Evolutionary conservation across 2,888 invertebrate genomes (phyloP).

Genomic region (Gari tellinella): DNA sequence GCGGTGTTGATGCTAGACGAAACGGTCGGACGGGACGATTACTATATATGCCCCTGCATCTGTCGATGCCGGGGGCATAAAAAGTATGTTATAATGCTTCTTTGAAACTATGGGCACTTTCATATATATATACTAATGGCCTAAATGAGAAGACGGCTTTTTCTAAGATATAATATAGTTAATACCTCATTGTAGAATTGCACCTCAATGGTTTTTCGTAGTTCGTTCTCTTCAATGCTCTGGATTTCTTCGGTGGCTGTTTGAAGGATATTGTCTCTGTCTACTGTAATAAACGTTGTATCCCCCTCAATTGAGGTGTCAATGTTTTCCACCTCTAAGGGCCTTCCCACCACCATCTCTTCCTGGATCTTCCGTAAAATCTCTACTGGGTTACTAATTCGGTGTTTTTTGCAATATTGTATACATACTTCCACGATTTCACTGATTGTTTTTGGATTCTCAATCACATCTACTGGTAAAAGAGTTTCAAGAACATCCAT

Average conservation of each 20-base stretch:
- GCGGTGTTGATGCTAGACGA: no score
- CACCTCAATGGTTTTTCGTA: slow-evolving; percentile 29
- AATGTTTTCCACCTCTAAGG: slow-evolving; percentile 20
- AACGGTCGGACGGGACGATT: no score
- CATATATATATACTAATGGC: no score
- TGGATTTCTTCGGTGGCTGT: slow-evolving; percentile 37
- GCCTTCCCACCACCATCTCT: slow-evolving; percentile 32
- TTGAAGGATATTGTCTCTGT: slow-evolving; percentile 22
- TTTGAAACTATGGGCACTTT: no score
- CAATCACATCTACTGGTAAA: neutral
- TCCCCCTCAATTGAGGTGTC: slow-evolving; percentile 19
- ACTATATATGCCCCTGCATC: no score
- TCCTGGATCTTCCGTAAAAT: slow-evolving; percentile 36
- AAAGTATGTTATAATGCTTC: no score
- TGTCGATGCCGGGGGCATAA: no score
- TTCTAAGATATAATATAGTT: no score
- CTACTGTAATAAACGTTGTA: slow-evolving; percentile 38
- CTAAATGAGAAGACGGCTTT: no score
- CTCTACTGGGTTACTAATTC: slow-evolving; percentile 35
- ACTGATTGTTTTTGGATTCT: slow-evolving; percentile 3
- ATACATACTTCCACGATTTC: slow-evolving; percentile 21
- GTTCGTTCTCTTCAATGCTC: neutral
- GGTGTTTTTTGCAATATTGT: slow-evolving; percentile 13
- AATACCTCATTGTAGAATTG: slow-evolving; percentile 37
- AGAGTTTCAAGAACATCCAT: neutral